A percentile compares a stretch with the other conserved stretches of the same genome.
Evolutionary conservation across 2,797 vertebrate species (phyloP).

Genomic region (Phrynocephalus vlangalii): DNA sequence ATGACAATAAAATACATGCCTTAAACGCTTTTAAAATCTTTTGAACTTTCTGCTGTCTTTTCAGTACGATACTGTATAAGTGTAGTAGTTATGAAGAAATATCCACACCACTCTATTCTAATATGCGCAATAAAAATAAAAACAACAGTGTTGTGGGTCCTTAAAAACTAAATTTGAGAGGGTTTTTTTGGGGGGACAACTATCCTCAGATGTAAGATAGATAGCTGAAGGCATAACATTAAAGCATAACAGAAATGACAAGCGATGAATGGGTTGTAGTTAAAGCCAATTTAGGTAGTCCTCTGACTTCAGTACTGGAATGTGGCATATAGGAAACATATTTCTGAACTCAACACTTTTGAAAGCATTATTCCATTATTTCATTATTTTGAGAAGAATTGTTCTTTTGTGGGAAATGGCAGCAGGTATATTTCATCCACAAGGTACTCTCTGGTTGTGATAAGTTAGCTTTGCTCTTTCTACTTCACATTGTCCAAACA

Average conservation of each 20-base stretch:
- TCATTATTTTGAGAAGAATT: constrained; percentile 62
- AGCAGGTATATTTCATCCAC: constrained; percentile 51
- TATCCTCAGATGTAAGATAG: no score
- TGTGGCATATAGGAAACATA: constrained; percentile 64
- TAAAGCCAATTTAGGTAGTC: neutral
- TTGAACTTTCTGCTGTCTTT: neutral
- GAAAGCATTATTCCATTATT: constrained; percentile 56
- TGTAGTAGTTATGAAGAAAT: no score
- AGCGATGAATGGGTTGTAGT: neutral
- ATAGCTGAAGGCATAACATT: neutral
- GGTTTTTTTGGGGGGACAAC: no score
- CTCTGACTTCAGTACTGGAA: constrained; percentile 55
- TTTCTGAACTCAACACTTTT: constrained; percentile 61
- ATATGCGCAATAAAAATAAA: no score
- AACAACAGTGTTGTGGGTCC: no score
- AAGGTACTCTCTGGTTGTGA: constrained; percentile 68
- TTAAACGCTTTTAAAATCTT: neutral
- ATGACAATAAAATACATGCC: neutral
- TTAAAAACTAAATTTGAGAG: no score
- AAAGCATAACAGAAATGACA: neutral
- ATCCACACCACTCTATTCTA: no score
- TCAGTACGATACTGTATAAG: neutral
- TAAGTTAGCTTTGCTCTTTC: constrained; percentile 54
- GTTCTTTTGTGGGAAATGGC: constrained; percentile 61
- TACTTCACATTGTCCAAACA: constrained; percentile 40